Evolutionary conservation across 2,888 invertebrate genomes (phyloP).

Genomic region (Erpobdella octoculata): DNA sequence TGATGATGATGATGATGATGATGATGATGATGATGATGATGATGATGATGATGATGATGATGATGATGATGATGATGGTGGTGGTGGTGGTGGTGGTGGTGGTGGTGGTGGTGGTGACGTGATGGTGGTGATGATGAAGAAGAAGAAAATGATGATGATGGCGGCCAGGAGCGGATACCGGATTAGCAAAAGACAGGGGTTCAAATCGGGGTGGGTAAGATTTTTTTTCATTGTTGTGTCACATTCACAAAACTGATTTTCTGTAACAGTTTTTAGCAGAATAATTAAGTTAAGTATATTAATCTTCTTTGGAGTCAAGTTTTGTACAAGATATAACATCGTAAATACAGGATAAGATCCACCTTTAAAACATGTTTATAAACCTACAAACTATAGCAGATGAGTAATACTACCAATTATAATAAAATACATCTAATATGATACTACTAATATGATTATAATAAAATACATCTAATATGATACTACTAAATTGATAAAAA

Average conservation of each 20-base stretch:
- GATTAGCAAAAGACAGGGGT: background rate
- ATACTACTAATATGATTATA: too few relatives aligned
- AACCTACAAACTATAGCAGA: too few relatives aligned
- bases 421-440: too few relatives aligned
- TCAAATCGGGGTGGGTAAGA: background rate
- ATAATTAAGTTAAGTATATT: too few relatives aligned
- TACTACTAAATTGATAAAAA: too few relatives aligned
- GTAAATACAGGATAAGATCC: too few relatives aligned
- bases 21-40: background rate
- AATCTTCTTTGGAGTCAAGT: too few relatives aligned
- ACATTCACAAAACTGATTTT: background rate
- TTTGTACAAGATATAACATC: too few relatives aligned
- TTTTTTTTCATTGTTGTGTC: background rate
- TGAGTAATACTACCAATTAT: too few relatives aligned
- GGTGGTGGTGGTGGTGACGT: background rate
- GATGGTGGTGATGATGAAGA: background rate
- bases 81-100: background rate
- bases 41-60: background rate
- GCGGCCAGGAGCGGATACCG: background rate
- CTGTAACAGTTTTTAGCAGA: background rate
- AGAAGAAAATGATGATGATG: background rate
- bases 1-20: background rate
- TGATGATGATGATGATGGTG: slow-evolving; percentile 1
- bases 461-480: too few relatives aligned
- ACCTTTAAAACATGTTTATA: too few relatives aligned